phyloP scores from a whole-genome alignment of 2,797 vertebrate species.

The Melanotaenia trifasciata region DNA sequence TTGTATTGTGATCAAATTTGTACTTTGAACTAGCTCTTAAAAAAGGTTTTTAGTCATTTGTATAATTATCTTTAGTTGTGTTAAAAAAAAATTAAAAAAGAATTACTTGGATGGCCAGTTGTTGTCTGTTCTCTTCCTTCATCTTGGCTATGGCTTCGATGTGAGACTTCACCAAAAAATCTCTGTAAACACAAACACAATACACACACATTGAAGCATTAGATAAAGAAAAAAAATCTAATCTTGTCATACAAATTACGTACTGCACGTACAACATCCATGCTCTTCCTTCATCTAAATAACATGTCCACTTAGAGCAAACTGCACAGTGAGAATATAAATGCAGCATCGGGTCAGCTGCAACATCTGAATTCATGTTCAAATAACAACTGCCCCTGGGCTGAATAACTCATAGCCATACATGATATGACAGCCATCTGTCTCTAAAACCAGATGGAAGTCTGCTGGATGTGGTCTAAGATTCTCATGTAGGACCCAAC shows the following conservation, averaged over 20 bases:
- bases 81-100: constrained; percentile 1
- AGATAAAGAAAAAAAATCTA: constrained; percentile 2
- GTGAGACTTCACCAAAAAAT: constrained; percentile 81
- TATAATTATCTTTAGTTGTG: not conserved
- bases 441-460: constrained; percentile 38
- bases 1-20: not conserved
- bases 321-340: constrained; percentile 13
- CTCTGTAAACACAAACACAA: constrained; percentile 72
- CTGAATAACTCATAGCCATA: constrained; percentile 27
- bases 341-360: constrained; percentile 35
- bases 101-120: constrained; percentile 53
- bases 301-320: constrained; percentile 8
- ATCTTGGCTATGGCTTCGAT: constrained; percentile 82
- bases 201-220: not conserved
- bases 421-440: constrained; percentile 46
- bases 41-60: not conserved
- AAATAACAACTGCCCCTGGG: constrained; percentile 29
- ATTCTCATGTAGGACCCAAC: constrained; percentile 41
- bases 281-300: constrained; percentile 1
- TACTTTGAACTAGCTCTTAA: not conserved
- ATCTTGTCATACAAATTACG: not conserved
- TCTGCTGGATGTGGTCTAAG: constrained; percentile 29
- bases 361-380: constrained; percentile 39
- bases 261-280: not conserved
- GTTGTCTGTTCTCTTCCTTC: constrained; percentile 80